Conservation (phyloP, 2,888 invertebrate genomes). For the Pegoplata infirma region DNA sequence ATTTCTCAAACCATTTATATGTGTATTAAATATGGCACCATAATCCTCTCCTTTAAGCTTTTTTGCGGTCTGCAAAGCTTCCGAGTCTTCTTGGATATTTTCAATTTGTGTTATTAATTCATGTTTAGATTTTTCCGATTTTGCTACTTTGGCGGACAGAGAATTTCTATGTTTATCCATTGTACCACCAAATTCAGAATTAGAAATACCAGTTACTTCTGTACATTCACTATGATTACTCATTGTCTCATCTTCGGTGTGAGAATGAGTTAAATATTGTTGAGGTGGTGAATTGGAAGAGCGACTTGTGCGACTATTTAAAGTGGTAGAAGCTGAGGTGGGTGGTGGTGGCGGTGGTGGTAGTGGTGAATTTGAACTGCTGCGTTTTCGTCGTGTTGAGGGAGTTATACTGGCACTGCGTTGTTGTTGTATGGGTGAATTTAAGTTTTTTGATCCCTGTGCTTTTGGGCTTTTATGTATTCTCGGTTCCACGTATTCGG, state of each 20-base stretch:
- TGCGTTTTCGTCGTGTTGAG: slow-evolving; percentile 21
- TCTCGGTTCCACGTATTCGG: slow-evolving; percentile 59
- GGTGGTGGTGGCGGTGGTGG: slow-evolving; percentile 63
- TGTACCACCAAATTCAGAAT: slow-evolving; percentile 71
- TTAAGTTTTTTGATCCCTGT: slow-evolving; percentile 18
- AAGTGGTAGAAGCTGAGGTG: slow-evolving; percentile 63
- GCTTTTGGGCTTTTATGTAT: too few relatives aligned
- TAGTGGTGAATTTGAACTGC: slow-evolving; percentile 30
- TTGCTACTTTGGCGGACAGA: slow-evolving; percentile 35
- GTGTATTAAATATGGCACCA: slow-evolving; percentile 72
- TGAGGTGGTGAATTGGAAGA: slow-evolving; percentile 47
- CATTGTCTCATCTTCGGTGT: slow-evolving; percentile 73
- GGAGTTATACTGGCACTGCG: slow-evolving; percentile 27
- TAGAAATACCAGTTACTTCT: slow-evolving; percentile 76
- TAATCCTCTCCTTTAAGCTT: slow-evolving; percentile 65
- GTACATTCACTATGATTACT: slow-evolving; percentile 77
- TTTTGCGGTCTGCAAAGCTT: slow-evolving; percentile 40
- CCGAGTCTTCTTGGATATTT: neutral
- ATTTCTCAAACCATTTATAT: slow-evolving; percentile 72
- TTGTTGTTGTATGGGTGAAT: slow-evolving; percentile 22
- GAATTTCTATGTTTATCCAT: slow-evolving; percentile 69
- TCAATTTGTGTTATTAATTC: neutral
- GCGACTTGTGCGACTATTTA: slow-evolving; percentile 62
- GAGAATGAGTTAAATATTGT: slow-evolving; percentile 35
- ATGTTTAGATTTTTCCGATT: neutral